A percentile compares a stretch with the other conserved stretches of the same genome.
Evolutionary conservation across 2,888 invertebrate genomes (phyloP).

Genomic region (Aricia artaxerxes): DNA sequence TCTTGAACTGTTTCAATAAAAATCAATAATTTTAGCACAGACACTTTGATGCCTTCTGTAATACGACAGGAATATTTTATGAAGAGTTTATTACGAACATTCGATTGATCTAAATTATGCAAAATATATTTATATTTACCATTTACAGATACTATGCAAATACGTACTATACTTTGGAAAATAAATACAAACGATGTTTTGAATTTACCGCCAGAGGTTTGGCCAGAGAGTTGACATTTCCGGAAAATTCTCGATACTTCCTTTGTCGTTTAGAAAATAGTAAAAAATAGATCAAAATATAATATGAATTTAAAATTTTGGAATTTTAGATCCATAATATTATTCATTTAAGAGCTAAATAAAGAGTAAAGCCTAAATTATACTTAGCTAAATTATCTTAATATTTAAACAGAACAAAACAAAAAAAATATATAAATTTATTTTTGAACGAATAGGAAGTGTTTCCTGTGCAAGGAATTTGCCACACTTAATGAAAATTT

Average conservation of each 20-base stretch:
- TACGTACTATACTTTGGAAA: background rate
- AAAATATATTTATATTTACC: too few relatives aligned
- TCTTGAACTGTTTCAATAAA: slow-evolving; percentile 36
- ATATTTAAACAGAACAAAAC: background rate
- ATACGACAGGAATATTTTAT: background rate
- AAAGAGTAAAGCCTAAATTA: background rate
- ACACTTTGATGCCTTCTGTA: background rate
- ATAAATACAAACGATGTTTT: background rate
- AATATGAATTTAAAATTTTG: background rate
- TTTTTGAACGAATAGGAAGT: background rate
- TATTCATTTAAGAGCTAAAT: too few relatives aligned
- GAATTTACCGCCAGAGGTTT: slow-evolving; percentile 34
- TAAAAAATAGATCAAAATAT: too few relatives aligned
- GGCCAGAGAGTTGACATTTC: slow-evolving; percentile 40
- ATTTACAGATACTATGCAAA: too few relatives aligned
- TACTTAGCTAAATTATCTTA: background rate
- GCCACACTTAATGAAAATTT: background rate
- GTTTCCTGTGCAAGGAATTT: background rate
- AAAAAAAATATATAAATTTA: background rate
- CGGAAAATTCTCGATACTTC: slow-evolving; percentile 49
- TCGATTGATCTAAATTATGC: background rate
- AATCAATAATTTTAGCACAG: slow-evolving; percentile 45
- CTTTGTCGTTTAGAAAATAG: background rate
- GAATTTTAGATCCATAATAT: background rate
- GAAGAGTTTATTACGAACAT: background rate